These are phyloP conservation scores for Megalopta genalis DNA, from an alignment of 1,140 invertebrate genomes.

Conservation along the genomic window DNA sequence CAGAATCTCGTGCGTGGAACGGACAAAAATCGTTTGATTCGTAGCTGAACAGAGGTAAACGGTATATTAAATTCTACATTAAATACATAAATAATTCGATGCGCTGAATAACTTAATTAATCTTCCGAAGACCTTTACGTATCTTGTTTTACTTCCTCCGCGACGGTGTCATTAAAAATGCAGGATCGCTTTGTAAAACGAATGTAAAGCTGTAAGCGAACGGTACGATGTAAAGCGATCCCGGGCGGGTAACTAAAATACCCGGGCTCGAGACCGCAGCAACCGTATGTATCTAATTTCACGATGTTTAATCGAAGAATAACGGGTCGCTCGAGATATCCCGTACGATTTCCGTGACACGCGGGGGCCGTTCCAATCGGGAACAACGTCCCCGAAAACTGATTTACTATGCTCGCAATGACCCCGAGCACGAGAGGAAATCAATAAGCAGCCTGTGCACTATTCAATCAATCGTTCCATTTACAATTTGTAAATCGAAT, in stretches of 20 bases:
- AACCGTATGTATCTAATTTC: conserved; percentile 34
- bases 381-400: neutral
- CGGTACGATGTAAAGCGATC: conserved; percentile 30
- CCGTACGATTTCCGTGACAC: neutral
- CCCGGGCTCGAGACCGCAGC: neutral
- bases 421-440: too few species aligned
- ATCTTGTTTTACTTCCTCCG: too few species aligned
- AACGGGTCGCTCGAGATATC: conserved; percentile 14
- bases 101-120: too few species aligned
- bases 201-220: neutral
- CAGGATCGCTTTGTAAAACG: neutral
- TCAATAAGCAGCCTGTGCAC: too few species aligned
- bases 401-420: neutral
- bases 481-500: too few species aligned
- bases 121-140: too few species aligned
- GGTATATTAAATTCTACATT: too few species aligned
- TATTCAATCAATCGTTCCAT: too few species aligned
- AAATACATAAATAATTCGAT: too few species aligned
- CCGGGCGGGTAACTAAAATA: conserved; percentile 26
- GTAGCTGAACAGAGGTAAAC: too few species aligned
- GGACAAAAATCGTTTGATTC: too few species aligned
- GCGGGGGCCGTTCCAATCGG: neutral
- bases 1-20: too few species aligned
- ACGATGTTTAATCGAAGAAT: conserved; percentile 39
- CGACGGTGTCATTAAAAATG: neutral